Base-by-base conservation (phyloP, 2,113 vertebrate genomes). In the Rhinoderma darwinii region DNA sequence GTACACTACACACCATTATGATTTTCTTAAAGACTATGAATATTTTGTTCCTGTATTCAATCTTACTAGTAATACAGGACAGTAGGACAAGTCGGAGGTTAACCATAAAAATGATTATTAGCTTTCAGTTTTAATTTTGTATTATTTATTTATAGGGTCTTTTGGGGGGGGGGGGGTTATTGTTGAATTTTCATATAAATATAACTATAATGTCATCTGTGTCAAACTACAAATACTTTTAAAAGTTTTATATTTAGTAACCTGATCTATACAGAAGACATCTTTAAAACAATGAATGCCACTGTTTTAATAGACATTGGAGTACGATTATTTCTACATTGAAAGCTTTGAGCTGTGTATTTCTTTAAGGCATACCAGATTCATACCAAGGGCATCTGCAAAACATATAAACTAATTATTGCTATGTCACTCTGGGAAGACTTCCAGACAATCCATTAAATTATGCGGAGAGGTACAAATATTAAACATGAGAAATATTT, bases 341-440 rank as follows among this genome's bases (percentile, higher is more conserved):
- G 61, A 17, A 14, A 61, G 80, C 5, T 30, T 30, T 61, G 61
- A 30, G 25, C 70, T 51, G 82, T 73, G 30, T 73, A 56, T 84
- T 83, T 84, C 47, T 73, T 84, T 74, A 56, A 84, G 32, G 50
- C 32, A 72, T 73, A 39, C 68, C 44, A 74, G 54, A 63, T 37
- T 84, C 50, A 84, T 74, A 73, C 66, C 68, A 56, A 35, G 82
- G 68, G 35, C 25, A 54, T 41, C 63, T 84, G 68, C 15, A 41
- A n/a, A 47, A 27, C 37, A 41, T 84, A 56, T 84, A 74, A 54
- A 43, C 70, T 35, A 59, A 43, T 20, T 14, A 37, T 77, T 77
- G 74, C 27, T 32, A 18, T 41, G 51, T 17, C 37, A 61, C 22
- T 63, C 12, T 43, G 56, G 30, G 22, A 81, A 43, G 35, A 56